phyloP scores from a whole-genome alignment of 2,113 vertebrate genomes.

The Puffinus mauretanicus region DNA sequence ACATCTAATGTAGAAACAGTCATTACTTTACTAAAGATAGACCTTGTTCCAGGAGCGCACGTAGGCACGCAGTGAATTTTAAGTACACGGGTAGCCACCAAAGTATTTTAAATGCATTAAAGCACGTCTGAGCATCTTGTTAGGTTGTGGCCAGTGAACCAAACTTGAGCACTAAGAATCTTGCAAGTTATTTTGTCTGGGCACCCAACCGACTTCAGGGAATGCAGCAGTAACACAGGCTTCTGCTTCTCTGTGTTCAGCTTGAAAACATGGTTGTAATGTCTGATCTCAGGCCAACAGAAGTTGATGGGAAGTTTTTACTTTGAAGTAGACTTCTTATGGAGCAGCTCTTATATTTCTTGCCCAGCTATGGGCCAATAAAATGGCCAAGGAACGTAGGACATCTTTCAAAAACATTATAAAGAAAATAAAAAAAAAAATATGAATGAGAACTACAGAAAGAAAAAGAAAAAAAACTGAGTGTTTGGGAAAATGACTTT shows the following conservation, averaged over 20 bases:
- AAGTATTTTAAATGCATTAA: constrained; percentile 15
- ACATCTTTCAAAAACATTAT: neutral
- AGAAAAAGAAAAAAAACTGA: neutral
- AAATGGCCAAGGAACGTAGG: neutral
- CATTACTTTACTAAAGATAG: constrained; percentile 12
- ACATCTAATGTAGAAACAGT: neutral
- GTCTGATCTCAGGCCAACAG: constrained; percentile 23
- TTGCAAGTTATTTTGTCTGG: neutral
- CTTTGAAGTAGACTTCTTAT: neutral
- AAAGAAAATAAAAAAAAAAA: neutral
- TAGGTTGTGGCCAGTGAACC: neutral
- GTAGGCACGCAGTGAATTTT: neutral
- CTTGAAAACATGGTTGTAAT: neutral
- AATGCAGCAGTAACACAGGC: neutral
- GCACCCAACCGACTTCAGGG: neutral
- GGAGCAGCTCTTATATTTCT: neutral
- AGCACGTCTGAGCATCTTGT: neutral
- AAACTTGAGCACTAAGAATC: neutral
- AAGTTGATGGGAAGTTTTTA: neutral
- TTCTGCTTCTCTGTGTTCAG: neutral
- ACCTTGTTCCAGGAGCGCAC: neutral
- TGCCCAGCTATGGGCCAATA: neutral
- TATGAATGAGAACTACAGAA: neutral
- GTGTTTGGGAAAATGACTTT: neutral
- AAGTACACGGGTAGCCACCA: rapidly evolving